Conservation (phyloP, 2,888 invertebrate species). For the Yponomeuta evonymella region DNA sequence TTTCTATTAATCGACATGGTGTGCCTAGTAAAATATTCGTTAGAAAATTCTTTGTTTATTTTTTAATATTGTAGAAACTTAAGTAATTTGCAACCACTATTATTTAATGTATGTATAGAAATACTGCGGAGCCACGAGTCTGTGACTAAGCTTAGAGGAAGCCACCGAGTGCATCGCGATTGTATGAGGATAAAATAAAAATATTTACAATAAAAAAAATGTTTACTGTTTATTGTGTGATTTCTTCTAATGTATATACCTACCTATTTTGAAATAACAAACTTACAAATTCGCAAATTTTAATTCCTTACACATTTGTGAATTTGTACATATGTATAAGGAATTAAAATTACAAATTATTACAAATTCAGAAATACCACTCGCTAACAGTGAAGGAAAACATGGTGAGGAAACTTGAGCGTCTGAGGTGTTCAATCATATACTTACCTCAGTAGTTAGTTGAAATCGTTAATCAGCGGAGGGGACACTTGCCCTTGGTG, state of each 20-base stretch:
- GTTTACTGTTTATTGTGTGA: conserved; percentile 69
- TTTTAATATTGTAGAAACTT: neutral
- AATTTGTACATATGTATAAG: too few species aligned
- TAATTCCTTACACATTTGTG: too few species aligned
- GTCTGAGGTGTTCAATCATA: too few species aligned
- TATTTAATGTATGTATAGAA: neutral
- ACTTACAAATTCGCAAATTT: too few species aligned
- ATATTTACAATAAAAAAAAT: conserved; percentile 72
- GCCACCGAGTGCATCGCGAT: conserved; percentile 59
- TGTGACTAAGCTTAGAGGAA: conserved; percentile 43
- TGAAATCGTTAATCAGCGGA: too few species aligned
- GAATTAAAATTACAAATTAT: too few species aligned
- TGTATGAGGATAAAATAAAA: conserved; percentile 69
- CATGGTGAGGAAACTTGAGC: too few species aligned
- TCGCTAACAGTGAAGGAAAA: too few species aligned
- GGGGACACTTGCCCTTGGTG: too few species aligned
- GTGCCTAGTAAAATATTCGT: neutral
- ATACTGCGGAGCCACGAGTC: conserved; percentile 32
- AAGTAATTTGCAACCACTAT: neutral
- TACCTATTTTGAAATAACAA: neutral
- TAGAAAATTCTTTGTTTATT: neutral
- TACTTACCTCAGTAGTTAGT: too few species aligned
- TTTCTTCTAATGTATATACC: conserved; percentile 27
- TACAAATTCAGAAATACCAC: too few species aligned
- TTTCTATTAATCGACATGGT: neutral